A percentile compares a stretch with the other conserved stretches of the same genome.
These are phyloP conservation scores for Mobula hypostoma DNA, from an alignment of 2,113 vertebrate species.

Conservation along the genomic window DNA sequence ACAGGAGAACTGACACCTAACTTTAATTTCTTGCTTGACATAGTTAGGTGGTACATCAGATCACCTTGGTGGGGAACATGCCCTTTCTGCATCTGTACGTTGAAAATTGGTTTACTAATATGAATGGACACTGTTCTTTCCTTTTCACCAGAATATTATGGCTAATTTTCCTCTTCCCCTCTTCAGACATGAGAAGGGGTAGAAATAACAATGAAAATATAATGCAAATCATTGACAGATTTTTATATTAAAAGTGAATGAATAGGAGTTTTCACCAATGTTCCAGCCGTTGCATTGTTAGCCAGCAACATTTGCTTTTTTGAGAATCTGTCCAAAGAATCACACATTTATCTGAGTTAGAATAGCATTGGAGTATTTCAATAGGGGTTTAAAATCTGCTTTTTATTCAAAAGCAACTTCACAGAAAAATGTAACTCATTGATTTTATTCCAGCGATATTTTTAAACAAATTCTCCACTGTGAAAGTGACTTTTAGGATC, in stretches of 20 bases:
- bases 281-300: not conserved
- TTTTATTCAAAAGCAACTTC: not conserved
- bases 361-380: not conserved
- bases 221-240: not conserved
- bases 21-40: not conserved
- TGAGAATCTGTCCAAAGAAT: not conserved
- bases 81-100: not conserved
- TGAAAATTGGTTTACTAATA: not conserved
- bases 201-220: not conserved
- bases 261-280: not conserved
- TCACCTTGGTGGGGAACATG: not conserved
- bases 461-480: not conserved
- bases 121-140: not conserved
- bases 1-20: not conserved
- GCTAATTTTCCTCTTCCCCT: not conserved
- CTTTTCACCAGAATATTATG: not conserved
- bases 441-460: not conserved
- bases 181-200: not conserved
- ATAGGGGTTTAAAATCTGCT: not conserved
- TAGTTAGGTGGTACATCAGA: not conserved
- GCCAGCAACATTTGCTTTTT: not conserved
- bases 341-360: not conserved
- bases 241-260: not conserved
- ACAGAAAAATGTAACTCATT: not conserved
- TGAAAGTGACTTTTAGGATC: constrained; percentile 22